Conservation (phyloP, 2,797 vertebrate species). For the Cossypha niveicapilla region DNA sequence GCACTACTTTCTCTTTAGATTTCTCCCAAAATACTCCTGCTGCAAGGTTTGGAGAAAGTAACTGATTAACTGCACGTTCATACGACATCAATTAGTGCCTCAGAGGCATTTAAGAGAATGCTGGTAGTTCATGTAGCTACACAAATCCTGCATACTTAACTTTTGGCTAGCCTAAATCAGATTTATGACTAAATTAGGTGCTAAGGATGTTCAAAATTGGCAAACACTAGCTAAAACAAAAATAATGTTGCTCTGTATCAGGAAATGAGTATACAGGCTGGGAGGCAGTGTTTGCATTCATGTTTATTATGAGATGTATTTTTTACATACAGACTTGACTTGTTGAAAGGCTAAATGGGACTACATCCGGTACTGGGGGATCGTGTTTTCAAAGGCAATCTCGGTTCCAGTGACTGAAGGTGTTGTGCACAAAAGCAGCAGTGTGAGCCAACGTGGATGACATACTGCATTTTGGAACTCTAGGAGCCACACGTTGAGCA, state of each 20-base stretch:
- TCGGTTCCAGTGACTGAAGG: background rate
- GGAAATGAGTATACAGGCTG: background rate
- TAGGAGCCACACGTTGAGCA: background rate
- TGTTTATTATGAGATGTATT: background rate
- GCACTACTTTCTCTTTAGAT: background rate
- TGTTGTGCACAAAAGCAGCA: background rate
- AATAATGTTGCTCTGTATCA: background rate
- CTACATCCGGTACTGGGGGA: background rate
- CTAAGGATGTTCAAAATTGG: background rate
- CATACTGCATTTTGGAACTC: background rate
- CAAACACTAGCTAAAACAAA: background rate
- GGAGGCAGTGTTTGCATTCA: background rate
- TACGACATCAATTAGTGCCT: background rate
- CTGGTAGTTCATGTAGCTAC: background rate
- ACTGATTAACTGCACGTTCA: background rate
- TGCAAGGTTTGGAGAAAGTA: background rate
- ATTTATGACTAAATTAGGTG: background rate
- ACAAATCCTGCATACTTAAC: background rate
- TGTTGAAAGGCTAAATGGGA: background rate
- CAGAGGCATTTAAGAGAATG: rapidly evolving
- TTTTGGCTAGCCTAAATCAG: background rate
- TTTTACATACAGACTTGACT: background rate
- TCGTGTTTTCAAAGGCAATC: background rate
- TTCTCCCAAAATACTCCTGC: background rate
- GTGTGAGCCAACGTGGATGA: background rate